Base-by-base conservation (phyloP, 1,140 invertebrate species). In the Drosophila obscura region DNA sequence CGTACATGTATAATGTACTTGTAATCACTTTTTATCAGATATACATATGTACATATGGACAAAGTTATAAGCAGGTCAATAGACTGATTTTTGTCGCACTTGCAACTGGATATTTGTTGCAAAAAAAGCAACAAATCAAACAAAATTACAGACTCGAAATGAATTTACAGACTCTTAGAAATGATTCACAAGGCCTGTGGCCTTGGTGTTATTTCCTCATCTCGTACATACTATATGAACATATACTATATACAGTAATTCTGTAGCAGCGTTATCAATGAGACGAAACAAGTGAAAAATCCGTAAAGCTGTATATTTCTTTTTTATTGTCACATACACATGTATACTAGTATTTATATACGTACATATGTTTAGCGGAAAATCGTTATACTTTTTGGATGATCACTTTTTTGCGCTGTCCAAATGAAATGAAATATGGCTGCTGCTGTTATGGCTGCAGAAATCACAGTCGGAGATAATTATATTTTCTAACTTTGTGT, bases 21-120 rank as follows among this genome's bases (percentile, higher is more conserved):
- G 67, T 50, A 69, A 69, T 58, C 49, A 45, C n/a, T 49, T 43
- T 55, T 49, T 58, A 71, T 58, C 45, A 16, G 9, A 58, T 24
- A 28, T 26, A 58, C 16, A 28, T 26, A 16, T 16, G 16, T 16
- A 69, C 65, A 58, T 58, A 69, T 49, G 50, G 26, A 22, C 19
- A 58, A 26, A 71, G 26, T 19, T n/a, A 41, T 57, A 7, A 8
- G n/a, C 52, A 24, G 65, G 67, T 71, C 67, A 71, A 71, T 35
- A 57, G 51, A 57, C 66, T 57, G 19, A 41, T 56, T 49, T 19
- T 39, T 16, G 31, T 52, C 9, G 8, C 44, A 26, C 45, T 35
- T 26, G 43, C 9, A 39, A 11, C 9, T 39, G 13, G 35, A 39
- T 39, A 39, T 35, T 57, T 56, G 44, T 57, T 50, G 28, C 41